These are phyloP conservation scores for Lathamus discolor DNA, from an alignment of 2,113 vertebrate genomes.

Conservation along the genomic window DNA sequence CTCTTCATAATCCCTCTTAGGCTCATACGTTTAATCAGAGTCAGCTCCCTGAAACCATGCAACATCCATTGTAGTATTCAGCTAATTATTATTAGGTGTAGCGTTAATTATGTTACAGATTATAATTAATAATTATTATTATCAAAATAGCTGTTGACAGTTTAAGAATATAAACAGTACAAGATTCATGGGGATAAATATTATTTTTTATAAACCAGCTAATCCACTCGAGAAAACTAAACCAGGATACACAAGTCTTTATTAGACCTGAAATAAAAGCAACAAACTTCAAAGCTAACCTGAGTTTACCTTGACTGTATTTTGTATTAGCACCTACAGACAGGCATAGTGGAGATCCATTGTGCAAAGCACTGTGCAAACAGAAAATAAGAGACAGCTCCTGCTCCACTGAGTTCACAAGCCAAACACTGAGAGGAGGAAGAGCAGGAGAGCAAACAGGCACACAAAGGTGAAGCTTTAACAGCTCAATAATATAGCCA, in stretches of 20 bases:
- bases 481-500: not conserved
- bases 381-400: not conserved
- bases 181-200: not conserved
- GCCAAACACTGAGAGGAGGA: not conserved
- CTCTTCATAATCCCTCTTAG: not conserved
- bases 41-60: not conserved
- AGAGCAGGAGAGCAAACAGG: not conserved
- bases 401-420: not conserved
- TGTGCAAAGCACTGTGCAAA: not conserved
- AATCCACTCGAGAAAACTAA: not conserved
- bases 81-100: not conserved
- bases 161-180: not conserved
- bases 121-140: not conserved
- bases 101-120: not conserved
- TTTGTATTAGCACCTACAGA: not conserved
- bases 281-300: conserved; percentile 1
- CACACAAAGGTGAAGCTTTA: not conserved
- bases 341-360: not conserved
- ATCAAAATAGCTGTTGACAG: not conserved
- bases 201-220: not conserved
- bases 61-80: not conserved
- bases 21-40: not conserved
- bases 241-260: not conserved
- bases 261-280: not conserved
- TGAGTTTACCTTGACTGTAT: not conserved